Conservation (phyloP, 1,140 invertebrate genomes). For the Diplogasteroides magnus region DNA sequence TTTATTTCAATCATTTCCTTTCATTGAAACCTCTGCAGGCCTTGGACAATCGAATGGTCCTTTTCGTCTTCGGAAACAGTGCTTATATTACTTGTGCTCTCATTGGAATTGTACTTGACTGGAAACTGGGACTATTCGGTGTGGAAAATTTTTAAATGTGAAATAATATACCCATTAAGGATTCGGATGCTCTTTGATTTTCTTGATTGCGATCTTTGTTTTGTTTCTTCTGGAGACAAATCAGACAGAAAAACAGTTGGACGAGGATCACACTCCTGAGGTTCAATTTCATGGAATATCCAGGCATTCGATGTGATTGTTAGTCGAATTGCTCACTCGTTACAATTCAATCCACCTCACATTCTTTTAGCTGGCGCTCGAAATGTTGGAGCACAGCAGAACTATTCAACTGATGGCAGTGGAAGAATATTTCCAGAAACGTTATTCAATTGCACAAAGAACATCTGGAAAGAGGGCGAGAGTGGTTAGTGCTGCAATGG, state of each 20-base stretch:
- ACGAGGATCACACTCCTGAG: not conserved
- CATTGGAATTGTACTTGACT: not conserved
- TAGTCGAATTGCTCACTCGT: no score
- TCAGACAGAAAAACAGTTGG: not conserved
- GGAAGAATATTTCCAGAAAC: conserved; percentile 21
- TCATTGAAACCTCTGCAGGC: no score
- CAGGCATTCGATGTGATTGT: no score
- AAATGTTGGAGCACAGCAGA: conserved; percentile 28
- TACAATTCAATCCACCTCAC: no score
- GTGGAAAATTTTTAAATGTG: no score
- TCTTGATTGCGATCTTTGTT: not conserved
- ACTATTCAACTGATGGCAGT: conserved; percentile 25
- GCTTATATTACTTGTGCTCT: not conserved
- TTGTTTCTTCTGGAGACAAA: not conserved
- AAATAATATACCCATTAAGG: no score
- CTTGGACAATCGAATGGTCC: not conserved
- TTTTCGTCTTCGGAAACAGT: not conserved
- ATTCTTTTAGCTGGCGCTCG: conserved; percentile 20
- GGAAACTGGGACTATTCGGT: not conserved
- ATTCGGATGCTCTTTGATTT: not conserved
- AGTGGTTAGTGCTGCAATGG: no score
- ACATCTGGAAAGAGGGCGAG: not conserved
- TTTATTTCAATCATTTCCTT: not conserved
- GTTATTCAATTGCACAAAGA: not conserved
- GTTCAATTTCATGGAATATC: no score